Evolutionary conservation across 2,888 invertebrate genomes (phyloP), one percentile per base, ranked within the genome.

Genomic region (Thymelicus lineola): DNA sequence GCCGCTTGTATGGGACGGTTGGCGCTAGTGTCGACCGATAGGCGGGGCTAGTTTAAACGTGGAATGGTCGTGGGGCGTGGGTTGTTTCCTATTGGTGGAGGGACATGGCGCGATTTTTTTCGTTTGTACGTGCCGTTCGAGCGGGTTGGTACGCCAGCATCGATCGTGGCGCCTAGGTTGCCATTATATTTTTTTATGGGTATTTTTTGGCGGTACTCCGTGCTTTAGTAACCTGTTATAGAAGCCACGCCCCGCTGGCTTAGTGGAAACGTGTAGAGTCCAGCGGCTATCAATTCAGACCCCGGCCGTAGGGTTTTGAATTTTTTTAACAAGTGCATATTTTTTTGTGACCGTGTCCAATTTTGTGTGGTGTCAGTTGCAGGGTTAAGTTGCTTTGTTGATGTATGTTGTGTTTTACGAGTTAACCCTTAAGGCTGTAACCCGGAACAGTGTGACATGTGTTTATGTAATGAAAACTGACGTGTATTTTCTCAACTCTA

Each of bases 111-210:
- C 84, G 85, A 87, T 93, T 93, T 92, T 91, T 91, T 92, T 86
- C 83, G 85, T 80, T 80, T 77, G 86, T 87, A 90, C 90, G 90
- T 90, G 90, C 83, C 78, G 76, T 78, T 84, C 80, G 80, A 79
- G 82, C 87, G 88, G 91, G 93, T 93, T 93, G 93, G 93, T 84
- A 89, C 86, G 80, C 79, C 78, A 77, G 84, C 81, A 93, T 93
- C 91, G 93, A 93, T 93, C 88, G 90, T 82, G 86, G 85, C 86
- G 86, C 86, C 88, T 86, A 86, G 86, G 87, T 87, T 88, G 86
- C 92, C 90, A 93, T 93, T 93, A 93, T 88, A 87, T 91, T 89
- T 93, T 93, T 93, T 92, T 91, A 92, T 93, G 90, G 89, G 85
- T 90, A 92, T 91, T 93, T 93, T 93, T 93, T 91, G 92, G 91